Conservation (phyloP, 2,888 invertebrate species). For the Mechanitis mazaeus region DNA sequence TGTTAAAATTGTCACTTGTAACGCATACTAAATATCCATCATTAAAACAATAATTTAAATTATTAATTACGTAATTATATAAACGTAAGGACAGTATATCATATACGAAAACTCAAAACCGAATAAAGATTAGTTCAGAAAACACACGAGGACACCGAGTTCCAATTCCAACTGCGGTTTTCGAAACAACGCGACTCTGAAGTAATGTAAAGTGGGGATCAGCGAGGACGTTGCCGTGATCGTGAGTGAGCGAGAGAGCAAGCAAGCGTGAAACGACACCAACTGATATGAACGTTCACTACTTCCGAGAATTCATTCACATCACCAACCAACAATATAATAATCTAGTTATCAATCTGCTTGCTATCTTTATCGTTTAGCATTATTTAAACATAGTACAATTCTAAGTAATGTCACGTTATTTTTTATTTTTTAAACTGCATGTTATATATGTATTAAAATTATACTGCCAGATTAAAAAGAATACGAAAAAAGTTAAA, state of each 20-base stretch:
- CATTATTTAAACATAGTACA: constrained; percentile 32
- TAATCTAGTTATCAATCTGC: constrained; percentile 49
- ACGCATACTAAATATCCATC: too few relatives aligned
- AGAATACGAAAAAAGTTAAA: too few relatives aligned
- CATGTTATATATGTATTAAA: too few relatives aligned
- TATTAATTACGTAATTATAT: too few relatives aligned
- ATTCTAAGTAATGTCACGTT: constrained; percentile 35
- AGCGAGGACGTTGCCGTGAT: constrained; percentile 35
- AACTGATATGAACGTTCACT: constrained; percentile 51
- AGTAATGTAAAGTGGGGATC: constrained; percentile 33
- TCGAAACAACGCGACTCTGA: background rate
- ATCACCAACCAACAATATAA: constrained; percentile 47
- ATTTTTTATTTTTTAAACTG: constrained; percentile 20
- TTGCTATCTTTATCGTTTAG: constrained; percentile 44
- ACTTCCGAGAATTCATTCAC: constrained; percentile 64
- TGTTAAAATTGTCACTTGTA: too few relatives aligned
- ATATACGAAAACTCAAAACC: background rate
- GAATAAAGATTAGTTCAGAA: background rate
- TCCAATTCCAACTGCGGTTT: background rate
- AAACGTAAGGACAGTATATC: background rate
- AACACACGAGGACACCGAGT: background rate
- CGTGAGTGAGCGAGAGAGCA: constrained; percentile 30
- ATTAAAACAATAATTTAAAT: too few relatives aligned
- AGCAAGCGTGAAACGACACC: constrained; percentile 34
- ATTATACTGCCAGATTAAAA: too few relatives aligned